These are phyloP conservation scores for Artibeus jamaicensis DNA, from an alignment of 2,797 vertebrate genomes.

Conservation along the genomic window DNA sequence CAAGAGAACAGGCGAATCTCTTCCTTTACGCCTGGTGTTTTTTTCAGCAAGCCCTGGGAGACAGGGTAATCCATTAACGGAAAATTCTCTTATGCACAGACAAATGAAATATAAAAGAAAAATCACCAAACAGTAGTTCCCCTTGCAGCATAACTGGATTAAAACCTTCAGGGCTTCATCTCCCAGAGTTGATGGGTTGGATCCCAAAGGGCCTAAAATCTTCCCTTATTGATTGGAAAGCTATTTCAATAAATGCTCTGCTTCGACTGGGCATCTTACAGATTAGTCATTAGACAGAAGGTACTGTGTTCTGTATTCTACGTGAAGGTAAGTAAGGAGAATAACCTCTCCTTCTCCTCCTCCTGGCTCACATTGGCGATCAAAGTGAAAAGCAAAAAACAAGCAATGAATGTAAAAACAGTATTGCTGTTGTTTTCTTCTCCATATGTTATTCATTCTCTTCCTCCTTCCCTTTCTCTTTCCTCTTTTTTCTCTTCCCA, in stretches of 20 bases:
- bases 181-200: background rate
- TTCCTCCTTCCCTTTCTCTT: background rate
- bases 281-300: background rate
- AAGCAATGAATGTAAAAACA: background rate
- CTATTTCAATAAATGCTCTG: background rate
- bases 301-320: background rate
- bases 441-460: background rate
- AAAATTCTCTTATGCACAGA: background rate
- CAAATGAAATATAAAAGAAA: background rate
- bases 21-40: background rate
- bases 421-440: background rate
- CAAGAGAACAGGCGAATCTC: background rate
- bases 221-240: background rate
- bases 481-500: too few relatives aligned
- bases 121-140: background rate
- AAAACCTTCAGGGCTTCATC: background rate
- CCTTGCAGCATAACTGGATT: background rate
- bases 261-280: background rate
- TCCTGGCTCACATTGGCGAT: background rate
- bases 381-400: background rate
- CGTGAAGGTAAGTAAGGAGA: background rate
- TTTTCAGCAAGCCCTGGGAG: background rate
- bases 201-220: background rate
- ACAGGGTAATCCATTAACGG: background rate
- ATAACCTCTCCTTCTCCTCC: background rate